Evolutionary conservation across 2,113 vertebrate species (phyloP), one percentile per base, ranked within the genome.

Genomic region (Calypte anna): DNA sequence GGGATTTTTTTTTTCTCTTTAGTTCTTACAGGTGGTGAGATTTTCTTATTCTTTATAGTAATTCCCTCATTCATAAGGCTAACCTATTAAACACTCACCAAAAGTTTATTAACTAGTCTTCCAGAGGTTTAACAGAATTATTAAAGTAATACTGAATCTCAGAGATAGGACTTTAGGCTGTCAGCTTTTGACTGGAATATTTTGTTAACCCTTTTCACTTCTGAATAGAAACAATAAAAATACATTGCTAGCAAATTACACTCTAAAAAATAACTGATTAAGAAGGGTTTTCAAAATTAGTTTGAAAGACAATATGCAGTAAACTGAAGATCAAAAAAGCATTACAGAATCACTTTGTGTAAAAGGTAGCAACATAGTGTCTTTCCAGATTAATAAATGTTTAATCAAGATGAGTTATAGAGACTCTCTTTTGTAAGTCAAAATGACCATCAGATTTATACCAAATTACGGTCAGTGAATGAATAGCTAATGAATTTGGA

Each of bases 321-420:
- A 76, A 90, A 53, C 21, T 82, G 25, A 94, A 88, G 75, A 91
- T 91, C 57, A 78, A 38, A 59, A 91, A 85, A 90, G 50, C 31
- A 73, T 72, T 94, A 73, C n/a, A 64, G 13, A 63, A 78, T 91
- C 58, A 69, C 10, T 90, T 81, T 93, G 40, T 87, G 21, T 66
- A 85, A 90, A 94, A 62, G 89, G n/a, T 55, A 64, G 30, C 46
- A 91, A 64, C 13, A 55, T 40, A 70, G 21, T 36, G 1, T n/a
- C 54, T 80, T 79, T 68, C 67, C 51, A 90, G 92, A 92, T 94
- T 92, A 95, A 88, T 85, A 43, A 95, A 81, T 86, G 81, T 82
- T 96, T 94, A 88, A 83, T 61, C 58, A 93, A 81, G 87, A 81
- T 83, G 82, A 82, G 57, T 87, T 91, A 86, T 21, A 94, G 63